Percentiles rank a stretch among this genome's conserved stretches.
Conservation (phyloP, 2,113 vertebrate genomes). For the Vombatus ursinus region DNA sequence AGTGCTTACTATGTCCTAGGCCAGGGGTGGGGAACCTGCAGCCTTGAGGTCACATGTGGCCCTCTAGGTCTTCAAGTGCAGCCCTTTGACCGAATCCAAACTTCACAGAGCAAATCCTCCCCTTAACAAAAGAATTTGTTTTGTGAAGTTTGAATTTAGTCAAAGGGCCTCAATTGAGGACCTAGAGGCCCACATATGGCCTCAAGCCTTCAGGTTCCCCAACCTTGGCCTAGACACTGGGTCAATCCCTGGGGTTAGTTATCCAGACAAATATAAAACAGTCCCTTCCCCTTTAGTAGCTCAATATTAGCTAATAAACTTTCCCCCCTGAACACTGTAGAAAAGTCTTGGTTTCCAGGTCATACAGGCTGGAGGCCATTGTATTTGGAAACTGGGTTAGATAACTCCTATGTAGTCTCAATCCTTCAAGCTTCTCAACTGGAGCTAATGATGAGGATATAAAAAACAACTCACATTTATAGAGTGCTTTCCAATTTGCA, state of each 20-base stretch:
- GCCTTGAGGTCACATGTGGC: too few species aligned
- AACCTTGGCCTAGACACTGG: not conserved
- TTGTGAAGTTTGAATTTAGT: too few species aligned
- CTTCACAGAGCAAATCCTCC: too few species aligned
- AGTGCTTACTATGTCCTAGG: not conserved
- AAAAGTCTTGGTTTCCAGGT: not conserved
- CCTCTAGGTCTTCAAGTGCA: not conserved
- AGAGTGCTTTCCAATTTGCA: not conserved
- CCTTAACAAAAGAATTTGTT: too few species aligned
- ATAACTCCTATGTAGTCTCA: not conserved
- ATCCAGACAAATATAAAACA: not conserved
- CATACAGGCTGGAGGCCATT: not conserved
- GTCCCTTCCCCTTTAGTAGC: not conserved
- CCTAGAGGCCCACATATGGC: too few species aligned
- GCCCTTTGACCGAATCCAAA: too few species aligned
- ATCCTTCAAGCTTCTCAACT: not conserved
- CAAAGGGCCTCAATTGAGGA: too few species aligned
- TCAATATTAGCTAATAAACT: not conserved
- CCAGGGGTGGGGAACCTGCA: not conserved
- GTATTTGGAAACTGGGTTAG: slow-evolving; percentile 3
- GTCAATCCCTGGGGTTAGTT: not conserved
- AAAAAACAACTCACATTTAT: not conserved
- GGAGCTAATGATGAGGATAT: not conserved
- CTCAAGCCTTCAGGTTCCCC: too few species aligned
- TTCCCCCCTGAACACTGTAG: not conserved